Evolutionary conservation across 1,140 invertebrate species (phyloP).

Genomic region (Grapholita molesta): DNA sequence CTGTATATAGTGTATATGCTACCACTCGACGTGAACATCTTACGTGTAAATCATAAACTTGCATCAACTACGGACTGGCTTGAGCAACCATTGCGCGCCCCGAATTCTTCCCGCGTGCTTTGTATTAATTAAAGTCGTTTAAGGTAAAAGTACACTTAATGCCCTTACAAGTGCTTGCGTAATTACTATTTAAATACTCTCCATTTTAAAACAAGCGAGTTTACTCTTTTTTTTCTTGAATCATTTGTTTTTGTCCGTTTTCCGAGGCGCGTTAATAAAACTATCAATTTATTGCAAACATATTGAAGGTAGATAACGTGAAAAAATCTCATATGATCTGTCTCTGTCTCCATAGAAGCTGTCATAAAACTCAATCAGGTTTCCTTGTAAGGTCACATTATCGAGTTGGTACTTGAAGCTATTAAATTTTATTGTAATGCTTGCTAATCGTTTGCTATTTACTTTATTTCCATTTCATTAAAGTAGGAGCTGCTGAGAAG

Average conservation of each 20-base stretch:
- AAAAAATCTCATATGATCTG: background rate
- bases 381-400: background rate
- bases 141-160: conserved; percentile 7
- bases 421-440: conserved; percentile 14
- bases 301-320: background rate
- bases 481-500: background rate
- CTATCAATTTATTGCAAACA: background rate
- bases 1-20: background rate
- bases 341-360: background rate
- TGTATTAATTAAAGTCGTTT: conserved; percentile 10
- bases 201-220: background rate
- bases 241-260: background rate
- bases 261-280: background rate
- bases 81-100: background rate
- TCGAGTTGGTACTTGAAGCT: background rate
- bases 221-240: background rate
- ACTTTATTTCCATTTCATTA: conserved; percentile 14
- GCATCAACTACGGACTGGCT: conserved; percentile 6
- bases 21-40: background rate
- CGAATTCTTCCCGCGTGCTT: conserved; percentile 1
- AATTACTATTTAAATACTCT: background rate
- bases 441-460: conserved; percentile 1
- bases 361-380: conserved; percentile 4
- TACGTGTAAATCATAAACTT: conserved; percentile 9
- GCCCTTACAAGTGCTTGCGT: background rate